Evolutionary conservation across 2,888 invertebrate genomes (phyloP).

Genomic region (Ptychoptera contaminata): DNA sequence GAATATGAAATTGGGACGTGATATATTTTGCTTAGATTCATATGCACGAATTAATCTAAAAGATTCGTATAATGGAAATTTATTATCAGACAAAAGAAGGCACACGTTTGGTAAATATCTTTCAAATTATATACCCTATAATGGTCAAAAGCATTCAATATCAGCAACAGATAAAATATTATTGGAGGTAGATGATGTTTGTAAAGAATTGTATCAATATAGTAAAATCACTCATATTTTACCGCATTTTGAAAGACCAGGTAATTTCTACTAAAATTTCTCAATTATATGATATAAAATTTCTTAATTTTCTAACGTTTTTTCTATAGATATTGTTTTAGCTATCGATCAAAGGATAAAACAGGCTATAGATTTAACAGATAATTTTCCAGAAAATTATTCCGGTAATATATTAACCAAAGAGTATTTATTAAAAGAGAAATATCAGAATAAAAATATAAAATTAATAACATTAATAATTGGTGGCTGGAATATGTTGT

Average conservation of each 20-base stretch:
- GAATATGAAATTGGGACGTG: conserved; percentile 33
- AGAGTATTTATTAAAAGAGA: conserved; percentile 17
- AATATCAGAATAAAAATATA: conserved; percentile 13
- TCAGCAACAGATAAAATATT: conserved; percentile 41
- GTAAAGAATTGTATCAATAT: conserved; percentile 35
- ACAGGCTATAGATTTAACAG: conserved; percentile 33
- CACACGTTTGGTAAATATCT: conserved; percentile 40
- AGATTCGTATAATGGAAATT: conserved; percentile 34
- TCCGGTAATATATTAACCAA: conserved; percentile 28
- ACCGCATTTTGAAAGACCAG: conserved; percentile 46
- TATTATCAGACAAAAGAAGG: conserved; percentile 33
- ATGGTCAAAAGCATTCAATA: conserved; percentile 34
- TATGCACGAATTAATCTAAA: conserved; percentile 29
- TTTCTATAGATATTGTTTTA: conserved; percentile 37
- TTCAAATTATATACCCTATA: conserved; percentile 40
- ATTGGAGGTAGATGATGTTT: conserved; percentile 37
- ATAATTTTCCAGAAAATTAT: conserved; percentile 32
- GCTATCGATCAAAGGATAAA: conserved; percentile 37
- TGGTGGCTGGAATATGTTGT: conserved; percentile 43
- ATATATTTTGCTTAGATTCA: conserved; percentile 46
- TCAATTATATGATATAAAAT: conserved; percentile 22
- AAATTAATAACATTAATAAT: conserved; percentile 42
- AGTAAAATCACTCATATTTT: conserved; percentile 41
- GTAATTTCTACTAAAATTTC: conserved; percentile 27
- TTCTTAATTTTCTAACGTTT: conserved; percentile 19